A percentile compares a stretch with the other conserved stretches of the same genome.
Conservation (phyloP, 2,888 invertebrate species). For the Linyphia triangularis region DNA sequence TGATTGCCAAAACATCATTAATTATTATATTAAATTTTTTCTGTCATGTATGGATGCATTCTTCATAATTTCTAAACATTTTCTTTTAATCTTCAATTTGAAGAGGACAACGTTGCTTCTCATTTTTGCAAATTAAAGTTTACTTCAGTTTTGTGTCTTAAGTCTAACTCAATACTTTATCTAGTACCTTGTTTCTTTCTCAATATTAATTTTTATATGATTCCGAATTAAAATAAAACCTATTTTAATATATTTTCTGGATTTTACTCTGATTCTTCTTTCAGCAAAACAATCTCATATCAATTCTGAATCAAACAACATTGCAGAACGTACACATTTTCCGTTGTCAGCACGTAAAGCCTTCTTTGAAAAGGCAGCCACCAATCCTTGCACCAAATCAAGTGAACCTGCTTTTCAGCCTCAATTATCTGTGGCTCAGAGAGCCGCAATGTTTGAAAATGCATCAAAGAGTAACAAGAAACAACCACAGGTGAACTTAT, state of each 20-base stretch:
- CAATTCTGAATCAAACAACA: neutral
- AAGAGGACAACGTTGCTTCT: too few species aligned
- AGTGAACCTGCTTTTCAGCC: neutral
- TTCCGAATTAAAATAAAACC: neutral
- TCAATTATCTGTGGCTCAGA: conserved; percentile 78
- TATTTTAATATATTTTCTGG: neutral
- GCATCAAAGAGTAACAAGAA: neutral
- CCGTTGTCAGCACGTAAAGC: conserved; percentile 91
- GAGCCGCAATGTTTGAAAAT: conserved; percentile 87
- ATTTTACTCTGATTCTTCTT: neutral
- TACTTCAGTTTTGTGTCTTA: too few species aligned
- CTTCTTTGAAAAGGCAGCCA: conserved; percentile 87
- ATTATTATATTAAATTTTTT: too few species aligned
- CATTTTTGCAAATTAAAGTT: too few species aligned
- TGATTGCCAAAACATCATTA: too few species aligned
- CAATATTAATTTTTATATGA: too few species aligned
- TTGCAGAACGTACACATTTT: conserved; percentile 88
- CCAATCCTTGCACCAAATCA: neutral
- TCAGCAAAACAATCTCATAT: neutral
- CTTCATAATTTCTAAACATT: too few species aligned
- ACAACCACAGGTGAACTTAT: neutral
- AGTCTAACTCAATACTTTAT: too few species aligned
- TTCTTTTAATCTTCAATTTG: too few species aligned
- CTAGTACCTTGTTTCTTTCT: too few species aligned
- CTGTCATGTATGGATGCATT: too few species aligned